Evolutionary conservation across 2,888 invertebrate species (phyloP), one percentile per base, ranked within the genome.

Genomic region (Tachina grossa): DNA sequence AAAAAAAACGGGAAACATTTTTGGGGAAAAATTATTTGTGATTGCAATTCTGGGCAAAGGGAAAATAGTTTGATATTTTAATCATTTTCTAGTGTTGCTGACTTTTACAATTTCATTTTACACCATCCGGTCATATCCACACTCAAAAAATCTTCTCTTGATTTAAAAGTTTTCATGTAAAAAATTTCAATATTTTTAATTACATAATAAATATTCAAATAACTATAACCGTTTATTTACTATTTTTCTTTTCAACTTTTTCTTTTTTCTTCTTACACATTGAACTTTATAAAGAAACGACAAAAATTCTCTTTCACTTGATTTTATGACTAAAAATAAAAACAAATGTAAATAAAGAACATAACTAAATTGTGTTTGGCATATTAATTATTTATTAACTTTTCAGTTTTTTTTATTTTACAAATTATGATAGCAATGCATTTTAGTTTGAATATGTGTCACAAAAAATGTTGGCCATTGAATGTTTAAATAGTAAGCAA

Each of bases 341-440:
- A 65, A 65, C 41, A 45, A 55, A 55, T 13, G 16, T 41, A 55
- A 65, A 61, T 51, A 45, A 72, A 79, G 69, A 79, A 79, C 79
- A 14, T n/a, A 79, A 57, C 49, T 47, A 72, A 55, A 49, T 61
- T 72, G 79, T 72, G 79, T 57, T 72, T 72, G 45, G 71, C 55
- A 80, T 80, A 72, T 65, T 65, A 72, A 80, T 80, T 80, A 79
- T 53, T 69, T 16, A 61, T 63, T 45, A 79, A 9, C 55, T 55
- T 49, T 80, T 19, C 65, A 57, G n/a, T 71, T 71, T 55, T 71
- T 55, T 11, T n/a, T n/a, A n/a, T 65, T 55, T 31, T 31, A n/a
- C 65, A 65, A 72, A 72, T 55, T 72, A 72, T 65, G 65, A 65
- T 55, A 19, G 63, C 61, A 53, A 53, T 71, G 63, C 63, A 72